Percentiles rank a stretch among this genome's conserved stretches.
phyloP scores from a whole-genome alignment of 2,797 vertebrate genomes.

The Lophotriccus pileatus region DNA sequence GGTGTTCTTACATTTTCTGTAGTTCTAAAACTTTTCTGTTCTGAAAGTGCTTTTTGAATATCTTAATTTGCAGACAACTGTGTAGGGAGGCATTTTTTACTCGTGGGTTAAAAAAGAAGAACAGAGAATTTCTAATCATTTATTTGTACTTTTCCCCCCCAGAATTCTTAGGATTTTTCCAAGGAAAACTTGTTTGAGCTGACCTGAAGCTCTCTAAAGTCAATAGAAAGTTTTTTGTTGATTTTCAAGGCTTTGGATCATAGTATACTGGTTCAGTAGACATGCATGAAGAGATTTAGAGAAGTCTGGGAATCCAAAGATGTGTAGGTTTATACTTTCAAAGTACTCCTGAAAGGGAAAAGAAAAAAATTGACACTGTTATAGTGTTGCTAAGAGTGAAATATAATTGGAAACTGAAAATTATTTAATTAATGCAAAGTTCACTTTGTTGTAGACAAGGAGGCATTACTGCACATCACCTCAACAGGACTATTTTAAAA shows the following conservation, averaged over 20 bases:
- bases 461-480: background rate
- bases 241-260: background rate
- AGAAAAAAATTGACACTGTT: background rate
- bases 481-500: conserved; percentile 35
- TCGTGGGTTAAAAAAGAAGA: background rate
- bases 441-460: background rate
- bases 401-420: background rate
- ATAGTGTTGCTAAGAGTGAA: background rate
- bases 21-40: background rate
- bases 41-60: background rate
- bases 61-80: background rate
- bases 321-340: background rate
- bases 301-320: background rate
- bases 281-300: background rate
- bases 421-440: background rate
- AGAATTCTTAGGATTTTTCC: background rate
- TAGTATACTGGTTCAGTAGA: background rate
- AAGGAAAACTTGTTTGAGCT: background rate
- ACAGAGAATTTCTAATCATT: background rate
- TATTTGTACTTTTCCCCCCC: background rate
- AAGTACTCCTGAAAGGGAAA: background rate
- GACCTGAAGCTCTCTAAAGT: background rate
- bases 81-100: background rate
- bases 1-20: background rate
- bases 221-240: background rate